A percentile compares a stretch with the other conserved stretches of the same genome.
These are phyloP conservation scores for Pristiophorus japonicus DNA, from an alignment of 2,113 vertebrate genomes.

Conservation along the genomic window DNA sequence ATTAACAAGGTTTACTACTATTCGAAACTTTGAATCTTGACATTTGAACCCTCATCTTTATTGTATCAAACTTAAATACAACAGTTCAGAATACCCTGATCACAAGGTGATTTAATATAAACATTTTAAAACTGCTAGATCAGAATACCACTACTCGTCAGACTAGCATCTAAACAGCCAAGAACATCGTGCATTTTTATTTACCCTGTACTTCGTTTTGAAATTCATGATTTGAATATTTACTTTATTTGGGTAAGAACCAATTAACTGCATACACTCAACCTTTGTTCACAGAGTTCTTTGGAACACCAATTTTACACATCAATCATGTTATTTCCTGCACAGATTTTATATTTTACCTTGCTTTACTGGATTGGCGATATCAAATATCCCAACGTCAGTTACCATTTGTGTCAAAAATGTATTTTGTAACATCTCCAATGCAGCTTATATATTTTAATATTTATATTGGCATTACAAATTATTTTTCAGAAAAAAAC, in stretches of 20 bases:
- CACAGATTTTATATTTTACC: not conserved
- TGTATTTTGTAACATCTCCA: not conserved
- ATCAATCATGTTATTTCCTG: not conserved
- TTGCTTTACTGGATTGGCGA: not conserved
- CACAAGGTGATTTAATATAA: not conserved
- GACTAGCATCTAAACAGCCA: not conserved
- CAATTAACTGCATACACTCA: not conserved
- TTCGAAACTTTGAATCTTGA: not conserved
- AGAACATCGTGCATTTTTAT: not conserved
- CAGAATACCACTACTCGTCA: not conserved
- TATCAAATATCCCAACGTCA: not conserved
- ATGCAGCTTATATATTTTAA: not conserved
- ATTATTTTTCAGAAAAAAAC: not conserved
- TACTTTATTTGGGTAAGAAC: not conserved
- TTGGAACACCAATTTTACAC: not conserved
- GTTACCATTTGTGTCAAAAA: not conserved
- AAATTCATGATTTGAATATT: not conserved
- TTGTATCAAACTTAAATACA: not conserved
- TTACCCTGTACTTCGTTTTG: too few species aligned
- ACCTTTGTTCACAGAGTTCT: not conserved
- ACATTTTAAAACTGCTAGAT: not conserved
- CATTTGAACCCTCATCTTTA: not conserved
- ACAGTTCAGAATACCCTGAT: not conserved
- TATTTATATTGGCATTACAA: not conserved
- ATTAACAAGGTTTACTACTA: not conserved